A percentile compares a stretch with the other conserved stretches of the same genome.
Evolutionary conservation across 1,140 invertebrate species (phyloP).

Genomic region (Scaptomyza graminum): DNA sequence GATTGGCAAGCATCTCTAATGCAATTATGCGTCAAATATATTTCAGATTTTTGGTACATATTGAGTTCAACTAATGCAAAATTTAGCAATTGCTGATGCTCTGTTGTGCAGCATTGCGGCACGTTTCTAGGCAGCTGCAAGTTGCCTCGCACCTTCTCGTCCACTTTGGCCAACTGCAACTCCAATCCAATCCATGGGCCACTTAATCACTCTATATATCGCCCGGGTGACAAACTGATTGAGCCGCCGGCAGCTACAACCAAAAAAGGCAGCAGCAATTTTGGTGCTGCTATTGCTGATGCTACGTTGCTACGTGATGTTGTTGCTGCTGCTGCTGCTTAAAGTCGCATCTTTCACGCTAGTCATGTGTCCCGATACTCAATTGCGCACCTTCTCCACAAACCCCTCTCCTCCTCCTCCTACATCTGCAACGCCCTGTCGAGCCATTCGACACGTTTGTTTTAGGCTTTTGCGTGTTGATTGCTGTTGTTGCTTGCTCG

Average conservation of each 20-base stretch:
- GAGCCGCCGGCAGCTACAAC: conserved; percentile 75
- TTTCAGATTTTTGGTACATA: conserved; percentile 58
- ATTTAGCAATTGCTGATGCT: conserved; percentile 31
- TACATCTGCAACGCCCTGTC: background rate
- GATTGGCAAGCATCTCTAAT: conserved; percentile 63
- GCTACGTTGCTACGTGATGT: conserved; percentile 25
- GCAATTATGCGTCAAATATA: conserved; percentile 80
- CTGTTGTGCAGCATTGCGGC: conserved; percentile 47
- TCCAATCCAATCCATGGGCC: conserved; percentile 61
- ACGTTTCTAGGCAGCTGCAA: conserved; percentile 46
- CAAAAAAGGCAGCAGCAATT: conserved; percentile 80
- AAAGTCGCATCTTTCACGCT: conserved; percentile 46
- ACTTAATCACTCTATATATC: conserved; percentile 82
- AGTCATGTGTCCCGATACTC: conserved; percentile 26
- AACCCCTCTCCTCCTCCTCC: conserved; percentile 8
- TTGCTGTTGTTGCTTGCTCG: conserved; percentile 50
- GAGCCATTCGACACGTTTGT: conserved; percentile 61
- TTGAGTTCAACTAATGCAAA: conserved; percentile 35
- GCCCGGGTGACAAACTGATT: conserved; percentile 77
- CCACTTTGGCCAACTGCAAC: conserved; percentile 8
- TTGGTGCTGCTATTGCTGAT: conserved; percentile 53
- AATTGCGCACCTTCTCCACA: conserved; percentile 1
- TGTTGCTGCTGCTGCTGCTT: conserved; percentile 33
- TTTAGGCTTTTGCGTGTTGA: conserved; percentile 79
- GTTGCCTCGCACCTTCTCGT: conserved; percentile 15